phyloP scores from a whole-genome alignment of 2,797 vertebrate genomes.

The Hybognathus amarus region DNA sequence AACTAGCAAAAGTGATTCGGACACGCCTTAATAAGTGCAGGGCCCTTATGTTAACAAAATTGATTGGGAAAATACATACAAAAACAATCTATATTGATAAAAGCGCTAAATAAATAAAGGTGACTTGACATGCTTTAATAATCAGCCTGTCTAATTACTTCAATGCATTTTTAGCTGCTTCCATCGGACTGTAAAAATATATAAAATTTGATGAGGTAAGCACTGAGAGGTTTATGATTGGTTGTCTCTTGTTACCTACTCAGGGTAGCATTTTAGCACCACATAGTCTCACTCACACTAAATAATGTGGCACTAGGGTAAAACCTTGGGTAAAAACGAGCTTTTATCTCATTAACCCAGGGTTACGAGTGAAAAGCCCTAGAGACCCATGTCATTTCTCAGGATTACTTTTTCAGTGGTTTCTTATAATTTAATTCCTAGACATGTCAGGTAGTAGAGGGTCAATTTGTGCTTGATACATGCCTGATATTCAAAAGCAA shows the following conservation, averaged over 20 bases:
- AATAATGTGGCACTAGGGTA: background rate
- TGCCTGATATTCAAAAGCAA: constrained; percentile 6
- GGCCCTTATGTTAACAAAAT: background rate
- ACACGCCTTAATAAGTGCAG: too few relatives aligned
- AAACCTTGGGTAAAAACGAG: background rate
- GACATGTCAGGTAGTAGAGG: too few relatives aligned
- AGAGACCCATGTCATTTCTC: background rate
- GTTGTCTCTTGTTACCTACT: background rate
- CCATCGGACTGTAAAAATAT: background rate
- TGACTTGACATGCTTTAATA: background rate
- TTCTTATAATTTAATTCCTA: background rate
- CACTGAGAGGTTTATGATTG: background rate
- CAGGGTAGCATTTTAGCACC: background rate
- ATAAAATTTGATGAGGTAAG: background rate
- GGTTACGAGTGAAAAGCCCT: background rate
- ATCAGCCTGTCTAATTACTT: background rate
- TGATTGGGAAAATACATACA: background rate
- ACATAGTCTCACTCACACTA: background rate
- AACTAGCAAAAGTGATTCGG: too few relatives aligned
- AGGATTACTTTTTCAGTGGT: background rate
- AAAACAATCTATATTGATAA: too few relatives aligned
- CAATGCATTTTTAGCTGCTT: background rate
- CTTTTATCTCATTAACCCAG: too few relatives aligned
- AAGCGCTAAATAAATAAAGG: too few relatives aligned
- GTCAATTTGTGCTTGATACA: too few relatives aligned